These are phyloP conservation scores for cattle (Bos taurus) DNA, from an alignment of 2,113 vertebrate species.

Conservation along the genomic window ARS-UCD2.0 NC_037344.1:35294501-35295000, in stretches of 20 bases:
- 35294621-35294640: not conserved
- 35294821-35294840: not conserved
- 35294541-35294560: not conserved
- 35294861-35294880: not conserved
- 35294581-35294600: not conserved
- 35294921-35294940: not conserved
- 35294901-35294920: not conserved
- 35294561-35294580: not conserved
- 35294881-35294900: not conserved
- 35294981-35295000: not conserved
- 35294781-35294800: not conserved
- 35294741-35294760: not conserved
- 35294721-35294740: not conserved
- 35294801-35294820: not conserved
- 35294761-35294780: not conserved
- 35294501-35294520: not conserved
- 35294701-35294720: not conserved
- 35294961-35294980: not conserved
- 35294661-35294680: not conserved
- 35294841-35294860: slow-evolving; percentile 7
- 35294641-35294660: not conserved
- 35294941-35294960: not conserved
- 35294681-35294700: not conserved
- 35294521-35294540: not conserved
- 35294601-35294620: not conserved